Evolutionary conservation across 1,140 invertebrate species (phyloP).

Genomic region (Drosophila takahashii): DNA sequence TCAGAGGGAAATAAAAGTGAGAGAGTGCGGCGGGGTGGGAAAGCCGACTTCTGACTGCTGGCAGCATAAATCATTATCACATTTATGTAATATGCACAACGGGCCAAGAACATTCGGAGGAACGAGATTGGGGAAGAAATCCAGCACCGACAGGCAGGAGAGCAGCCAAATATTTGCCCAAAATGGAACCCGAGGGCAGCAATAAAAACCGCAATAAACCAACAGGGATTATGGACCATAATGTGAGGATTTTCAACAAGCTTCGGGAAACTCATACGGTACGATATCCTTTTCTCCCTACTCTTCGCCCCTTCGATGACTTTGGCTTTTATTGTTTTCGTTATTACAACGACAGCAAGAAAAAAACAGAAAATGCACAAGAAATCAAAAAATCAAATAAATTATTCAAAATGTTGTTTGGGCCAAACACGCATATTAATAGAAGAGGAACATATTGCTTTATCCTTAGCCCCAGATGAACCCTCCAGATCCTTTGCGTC

Average conservation of each 20-base stretch:
- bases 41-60: conserved; percentile 15
- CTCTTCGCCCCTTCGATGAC: conserved; percentile 15
- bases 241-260: conserved; percentile 68
- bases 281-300: neutral
- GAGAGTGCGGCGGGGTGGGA: conserved; percentile 2
- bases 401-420: conserved; percentile 71
- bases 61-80: conserved; percentile 79
- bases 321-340: conserved; percentile 72
- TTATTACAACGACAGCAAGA: conserved; percentile 54
- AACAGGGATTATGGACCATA: conserved; percentile 77
- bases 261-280: conserved; percentile 42
- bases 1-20: neutral
- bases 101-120: conserved; percentile 13
- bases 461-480: conserved; percentile 33
- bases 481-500: conserved; percentile 30
- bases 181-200: conserved; percentile 34
- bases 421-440: conserved; percentile 58
- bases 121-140: conserved; percentile 10
- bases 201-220: conserved; percentile 82
- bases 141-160: conserved; percentile 23
- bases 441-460: conserved; percentile 52
- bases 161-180: conserved; percentile 62
- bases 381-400: conserved; percentile 83
- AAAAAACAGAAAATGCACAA: conserved; percentile 50
- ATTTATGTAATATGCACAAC: conserved; percentile 75